Evolutionary conservation across 2,113 vertebrate genomes (phyloP).

Genomic region (Hassar affinis): DNA sequence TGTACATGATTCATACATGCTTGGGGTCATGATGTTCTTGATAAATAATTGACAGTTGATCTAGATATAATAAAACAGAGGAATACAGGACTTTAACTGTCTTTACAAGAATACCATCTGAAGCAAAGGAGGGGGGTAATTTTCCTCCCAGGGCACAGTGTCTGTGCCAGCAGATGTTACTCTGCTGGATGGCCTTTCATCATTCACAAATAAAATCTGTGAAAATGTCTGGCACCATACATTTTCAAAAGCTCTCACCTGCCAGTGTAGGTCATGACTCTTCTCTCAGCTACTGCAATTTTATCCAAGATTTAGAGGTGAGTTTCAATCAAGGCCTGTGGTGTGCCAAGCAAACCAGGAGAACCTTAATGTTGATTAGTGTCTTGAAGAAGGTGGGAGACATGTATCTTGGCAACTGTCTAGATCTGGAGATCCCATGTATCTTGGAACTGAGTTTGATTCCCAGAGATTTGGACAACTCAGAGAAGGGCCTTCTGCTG

Average conservation of each 20-base stretch:
- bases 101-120: not conserved
- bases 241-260: conserved; percentile 52
- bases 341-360: conserved; percentile 11
- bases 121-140: not conserved
- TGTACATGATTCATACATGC: not conserved
- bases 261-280: conserved; percentile 6
- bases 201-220: conserved; percentile 47
- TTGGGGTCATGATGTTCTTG: not conserved
- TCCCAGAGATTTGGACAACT: conserved; percentile 1
- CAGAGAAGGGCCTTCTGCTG: conserved; percentile 2
- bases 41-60: not conserved
- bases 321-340: conserved; percentile 21
- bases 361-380: conserved; percentile 12
- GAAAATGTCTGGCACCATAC: conserved; percentile 38
- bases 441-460: conserved; percentile 17
- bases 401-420: not conserved
- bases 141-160: conserved; percentile 6
- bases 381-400: not conserved
- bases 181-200: conserved; percentile 42
- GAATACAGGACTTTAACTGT: not conserved
- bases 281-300: conserved; percentile 1
- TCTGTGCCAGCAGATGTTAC: conserved; percentile 46
- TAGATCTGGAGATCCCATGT: not conserved
- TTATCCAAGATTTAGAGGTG: not conserved
- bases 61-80: not conserved